phyloP scores from a whole-genome alignment of 53 echinoderm and acorn worm genomes.

The Paracentrotus lividus region DNA sequence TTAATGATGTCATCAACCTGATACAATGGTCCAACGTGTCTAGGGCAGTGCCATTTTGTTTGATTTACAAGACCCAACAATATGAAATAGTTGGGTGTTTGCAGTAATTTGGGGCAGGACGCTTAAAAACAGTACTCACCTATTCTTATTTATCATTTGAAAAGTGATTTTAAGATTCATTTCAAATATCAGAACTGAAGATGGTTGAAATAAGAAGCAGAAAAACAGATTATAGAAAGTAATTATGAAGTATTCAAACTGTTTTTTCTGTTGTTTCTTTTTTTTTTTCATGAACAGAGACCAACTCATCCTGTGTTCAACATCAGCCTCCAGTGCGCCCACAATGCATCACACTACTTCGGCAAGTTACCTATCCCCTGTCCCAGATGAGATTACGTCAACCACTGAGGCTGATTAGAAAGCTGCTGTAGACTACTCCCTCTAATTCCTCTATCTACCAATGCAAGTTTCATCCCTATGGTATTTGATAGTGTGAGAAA shows the following conservation, averaged over 20 bases:
- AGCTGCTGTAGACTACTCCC: neutral
- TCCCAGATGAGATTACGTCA: slow-evolving; percentile 38
- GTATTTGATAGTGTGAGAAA: neutral
- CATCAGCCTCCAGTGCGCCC: slow-evolving; percentile 88
- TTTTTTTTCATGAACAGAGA: slow-evolving; percentile 75
- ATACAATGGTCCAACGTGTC: too few relatives aligned
- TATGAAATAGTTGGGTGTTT: too few relatives aligned
- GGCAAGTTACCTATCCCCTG: slow-evolving; percentile 73
- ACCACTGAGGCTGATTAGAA: neutral
- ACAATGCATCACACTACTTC: slow-evolving; percentile 86
- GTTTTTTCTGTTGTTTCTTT: neutral
- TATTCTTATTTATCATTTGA: too few relatives aligned
- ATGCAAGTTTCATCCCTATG: neutral
- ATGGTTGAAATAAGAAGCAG: neutral
- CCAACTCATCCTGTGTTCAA: slow-evolving; percentile 94
- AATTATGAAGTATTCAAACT: neutral
- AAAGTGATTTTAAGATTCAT: too few relatives aligned
- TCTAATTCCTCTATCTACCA: neutral
- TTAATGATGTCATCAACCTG: too few relatives aligned
- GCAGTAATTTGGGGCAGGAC: too few relatives aligned
- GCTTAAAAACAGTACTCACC: too few relatives aligned
- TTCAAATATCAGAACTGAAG: too few relatives aligned
- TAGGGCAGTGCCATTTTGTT: too few relatives aligned
- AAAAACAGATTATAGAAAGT: too few relatives aligned
- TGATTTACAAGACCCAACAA: too few relatives aligned